These are phyloP conservation scores for Prochilodus magdalenae DNA, from an alignment of 2,113 vertebrate species.

Conservation along the genomic window DNA sequence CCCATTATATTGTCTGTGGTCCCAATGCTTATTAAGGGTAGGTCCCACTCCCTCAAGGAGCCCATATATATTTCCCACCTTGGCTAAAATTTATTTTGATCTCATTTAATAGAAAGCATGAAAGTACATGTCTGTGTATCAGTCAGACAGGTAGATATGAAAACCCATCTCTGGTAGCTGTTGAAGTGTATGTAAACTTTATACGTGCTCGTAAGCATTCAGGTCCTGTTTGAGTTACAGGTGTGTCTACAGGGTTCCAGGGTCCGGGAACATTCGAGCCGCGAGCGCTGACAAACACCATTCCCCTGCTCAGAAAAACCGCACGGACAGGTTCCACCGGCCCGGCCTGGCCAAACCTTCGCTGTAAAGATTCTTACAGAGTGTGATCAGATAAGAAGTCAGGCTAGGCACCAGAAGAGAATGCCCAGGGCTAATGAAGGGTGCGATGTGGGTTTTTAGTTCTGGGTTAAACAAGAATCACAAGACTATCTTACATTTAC, in stretches of 20 bases:
- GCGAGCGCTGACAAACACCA: conserved; percentile 9
- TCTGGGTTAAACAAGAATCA: neutral
- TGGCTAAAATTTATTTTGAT: too few species aligned
- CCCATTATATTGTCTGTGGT: too few species aligned
- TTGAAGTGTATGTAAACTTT: too few species aligned
- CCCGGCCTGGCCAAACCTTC: neutral
- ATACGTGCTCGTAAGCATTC: neutral
- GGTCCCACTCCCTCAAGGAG: too few species aligned
- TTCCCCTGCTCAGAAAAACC: conserved; percentile 29
- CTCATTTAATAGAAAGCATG: too few species aligned
- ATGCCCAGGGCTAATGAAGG: neutral
- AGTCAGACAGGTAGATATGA: too few species aligned
- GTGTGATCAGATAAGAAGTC: neutral
- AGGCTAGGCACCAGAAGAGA: neutral
- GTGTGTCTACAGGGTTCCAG: neutral
- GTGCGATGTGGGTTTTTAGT: too few species aligned
- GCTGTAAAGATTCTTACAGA: neutral
- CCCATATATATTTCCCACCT: too few species aligned
- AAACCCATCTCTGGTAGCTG: too few species aligned
- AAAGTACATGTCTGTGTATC: too few species aligned
- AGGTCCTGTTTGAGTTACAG: neutral
- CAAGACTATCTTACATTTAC: neutral
- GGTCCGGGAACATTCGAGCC: too few species aligned
- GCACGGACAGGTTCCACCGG: conserved; percentile 37
- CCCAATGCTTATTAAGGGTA: too few species aligned